Base-by-base conservation (phyloP, 1,140 invertebrate species). In the Drosophila navojoa region DNA sequence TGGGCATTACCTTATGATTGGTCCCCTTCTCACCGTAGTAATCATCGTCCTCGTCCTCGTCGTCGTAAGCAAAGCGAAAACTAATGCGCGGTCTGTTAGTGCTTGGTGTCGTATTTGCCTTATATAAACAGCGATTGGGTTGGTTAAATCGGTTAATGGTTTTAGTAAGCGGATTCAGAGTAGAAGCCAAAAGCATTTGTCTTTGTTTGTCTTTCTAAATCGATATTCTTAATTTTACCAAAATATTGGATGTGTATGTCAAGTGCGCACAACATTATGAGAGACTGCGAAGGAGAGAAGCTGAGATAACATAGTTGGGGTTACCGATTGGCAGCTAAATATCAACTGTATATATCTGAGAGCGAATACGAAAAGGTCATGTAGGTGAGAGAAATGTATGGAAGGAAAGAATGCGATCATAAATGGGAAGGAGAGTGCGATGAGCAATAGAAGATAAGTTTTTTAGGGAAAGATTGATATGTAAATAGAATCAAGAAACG, bases 61-160 rank as follows among this genome's bases (percentile, higher is more conserved):
- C 90, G 79, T 91, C 87, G 76, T 82, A 91, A 77, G 90, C 81
- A 87, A 91, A 91, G 90, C 90, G 81, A 80, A 77, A 78, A 82
- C 85, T 91, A 79, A 77, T 90, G 75, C 91, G 86, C 72, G 84
- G 62, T 76, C 87, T 77, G 78, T 86, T 91, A 84, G 84, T 81
- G 76, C 75, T 76, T 77, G 78, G 79, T 70, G 85, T 91, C 76
- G 60, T 53, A 60, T 77, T 63, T 66, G 77, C 85, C 86, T 91
- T 86, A 62, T 81, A 82, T 77, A 54, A 74, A 35, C 50, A 66
- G 67, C 67, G 67, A 87, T 86, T 77, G 84, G 79, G 22, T 68
- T 54, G 71, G 82, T 86, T 86, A 86, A 87, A 79, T 79, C 49
- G 62, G 59, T 78, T 81, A 79, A 71, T 59, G 62, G 57, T 52